Conservation (phyloP, 2,797 vertebrate species). For the Xerus rutilus region DNA sequence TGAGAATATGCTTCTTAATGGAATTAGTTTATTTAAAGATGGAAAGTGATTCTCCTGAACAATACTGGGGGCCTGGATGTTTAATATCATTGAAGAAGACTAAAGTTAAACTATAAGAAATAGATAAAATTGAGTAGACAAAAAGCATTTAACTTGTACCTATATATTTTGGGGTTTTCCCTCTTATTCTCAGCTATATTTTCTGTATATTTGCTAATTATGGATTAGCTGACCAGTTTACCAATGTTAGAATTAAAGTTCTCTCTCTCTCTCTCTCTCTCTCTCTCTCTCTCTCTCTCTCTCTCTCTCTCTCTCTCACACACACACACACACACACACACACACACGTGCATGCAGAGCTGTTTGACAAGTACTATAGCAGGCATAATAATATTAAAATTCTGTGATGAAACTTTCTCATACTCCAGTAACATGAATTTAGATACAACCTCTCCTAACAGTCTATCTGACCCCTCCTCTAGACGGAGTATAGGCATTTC, state of each 20-base stretch:
- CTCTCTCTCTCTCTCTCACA: background rate
- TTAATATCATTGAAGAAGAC: slow-evolving; percentile 26
- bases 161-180: slow-evolving; percentile 51
- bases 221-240: slow-evolving; percentile 40
- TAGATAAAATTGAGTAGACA: background rate
- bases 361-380: background rate
- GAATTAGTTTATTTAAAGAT: slow-evolving; percentile 50
- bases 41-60: slow-evolving; percentile 6
- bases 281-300: background rate
- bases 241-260: slow-evolving; percentile 9
- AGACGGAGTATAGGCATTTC: background rate
- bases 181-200: slow-evolving; percentile 42
- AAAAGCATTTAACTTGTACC: background rate
- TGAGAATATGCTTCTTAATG: slow-evolving; percentile 24
- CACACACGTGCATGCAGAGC: background rate
- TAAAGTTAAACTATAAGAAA: background rate
- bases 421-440: slow-evolving; percentile 46
- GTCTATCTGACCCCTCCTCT: background rate
- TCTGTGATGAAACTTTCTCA: background rate
- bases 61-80: background rate
- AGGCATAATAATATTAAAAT: background rate
- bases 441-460: background rate
- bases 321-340: background rate
- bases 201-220: slow-evolving; percentile 16
- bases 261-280: background rate